Conservation (phyloP, 2,797 vertebrate genomes). For the Sebastes cheni region DNA sequence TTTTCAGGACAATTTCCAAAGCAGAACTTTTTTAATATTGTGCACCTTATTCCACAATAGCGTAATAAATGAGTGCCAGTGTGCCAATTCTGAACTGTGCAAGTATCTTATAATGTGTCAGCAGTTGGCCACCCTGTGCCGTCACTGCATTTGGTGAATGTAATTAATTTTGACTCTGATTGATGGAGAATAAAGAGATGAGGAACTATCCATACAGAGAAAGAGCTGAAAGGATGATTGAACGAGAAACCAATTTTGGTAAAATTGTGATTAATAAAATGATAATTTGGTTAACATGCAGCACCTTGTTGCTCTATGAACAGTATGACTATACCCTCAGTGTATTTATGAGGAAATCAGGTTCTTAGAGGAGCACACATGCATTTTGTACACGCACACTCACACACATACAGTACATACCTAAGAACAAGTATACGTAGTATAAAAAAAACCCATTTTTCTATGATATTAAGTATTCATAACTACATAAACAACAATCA, state of each 20-base stretch:
- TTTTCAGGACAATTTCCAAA: neutral
- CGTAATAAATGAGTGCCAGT: constrained; percentile 2
- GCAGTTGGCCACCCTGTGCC: neutral
- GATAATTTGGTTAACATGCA: constrained; percentile 2
- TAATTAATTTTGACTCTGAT: constrained; percentile 28
- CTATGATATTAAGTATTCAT: neutral
- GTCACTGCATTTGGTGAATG: neutral
- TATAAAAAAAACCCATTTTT: neutral
- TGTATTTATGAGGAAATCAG: neutral
- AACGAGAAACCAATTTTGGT: constrained; percentile 11
- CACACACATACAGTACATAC: neutral
- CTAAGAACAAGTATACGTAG: neutral
- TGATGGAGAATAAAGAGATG: constrained; percentile 1
- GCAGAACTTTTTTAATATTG: neutral
- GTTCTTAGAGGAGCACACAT: neutral
- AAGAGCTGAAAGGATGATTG: constrained; percentile 4
- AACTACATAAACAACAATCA: neutral
- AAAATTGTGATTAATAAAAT: constrained; percentile 26
- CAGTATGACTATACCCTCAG: neutral
- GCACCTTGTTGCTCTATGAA: neutral
- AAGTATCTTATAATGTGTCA: constrained; percentile 27
- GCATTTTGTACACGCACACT: neutral
- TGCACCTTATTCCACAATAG: neutral
- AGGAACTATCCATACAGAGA: neutral
- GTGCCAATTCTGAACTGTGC: constrained; percentile 3